These are phyloP conservation scores for Heterodera schachtii DNA, from an alignment of 1,140 invertebrate genomes.

Conservation along the genomic window DNA sequence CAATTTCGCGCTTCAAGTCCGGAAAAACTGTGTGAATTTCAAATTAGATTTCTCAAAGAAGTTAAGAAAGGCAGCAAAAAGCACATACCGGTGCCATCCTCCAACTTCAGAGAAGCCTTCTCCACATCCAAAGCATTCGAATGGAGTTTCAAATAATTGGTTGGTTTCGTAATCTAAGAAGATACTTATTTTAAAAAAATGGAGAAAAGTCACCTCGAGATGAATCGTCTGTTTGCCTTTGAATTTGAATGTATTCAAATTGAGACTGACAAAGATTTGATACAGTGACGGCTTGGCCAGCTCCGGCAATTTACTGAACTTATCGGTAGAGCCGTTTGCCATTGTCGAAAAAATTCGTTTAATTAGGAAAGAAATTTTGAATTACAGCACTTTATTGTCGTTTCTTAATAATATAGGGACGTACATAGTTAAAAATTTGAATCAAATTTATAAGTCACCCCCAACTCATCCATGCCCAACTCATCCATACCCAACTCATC, in stretches of 20 bases:
- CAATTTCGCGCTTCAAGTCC: slow-evolving; percentile 22
- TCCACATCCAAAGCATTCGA: slow-evolving; percentile 38
- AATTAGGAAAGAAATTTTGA: background rate
- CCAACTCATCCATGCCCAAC: no score
- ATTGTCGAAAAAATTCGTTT: background rate
- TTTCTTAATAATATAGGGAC: no score
- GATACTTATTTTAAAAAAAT: slow-evolving; percentile 8
- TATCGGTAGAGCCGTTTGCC: slow-evolving; percentile 8
- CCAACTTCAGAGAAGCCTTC: slow-evolving; percentile 34
- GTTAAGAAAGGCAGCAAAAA: no score
- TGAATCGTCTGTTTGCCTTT: slow-evolving; percentile 34
- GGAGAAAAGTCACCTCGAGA: slow-evolving; percentile 17
- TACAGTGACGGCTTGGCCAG: slow-evolving; percentile 40
- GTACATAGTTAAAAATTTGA: no score
- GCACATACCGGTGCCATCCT: slow-evolving; percentile 45
- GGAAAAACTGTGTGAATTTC: slow-evolving; percentile 19
- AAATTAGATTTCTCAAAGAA: background rate
- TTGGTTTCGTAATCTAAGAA: slow-evolving; percentile 32
- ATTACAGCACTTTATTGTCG: no score
- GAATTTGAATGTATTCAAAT: slow-evolving; percentile 40
- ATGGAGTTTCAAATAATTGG: slow-evolving; percentile 43
- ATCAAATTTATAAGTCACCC: no score
- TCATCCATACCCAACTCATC: no score
- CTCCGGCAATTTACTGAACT: slow-evolving; percentile 39
- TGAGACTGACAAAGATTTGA: slow-evolving; percentile 28